A percentile compares a stretch with the other conserved stretches of the same genome.
Evolutionary conservation across 2,888 invertebrate genomes (phyloP).

Genomic region (Plagiodera versicolora): DNA sequence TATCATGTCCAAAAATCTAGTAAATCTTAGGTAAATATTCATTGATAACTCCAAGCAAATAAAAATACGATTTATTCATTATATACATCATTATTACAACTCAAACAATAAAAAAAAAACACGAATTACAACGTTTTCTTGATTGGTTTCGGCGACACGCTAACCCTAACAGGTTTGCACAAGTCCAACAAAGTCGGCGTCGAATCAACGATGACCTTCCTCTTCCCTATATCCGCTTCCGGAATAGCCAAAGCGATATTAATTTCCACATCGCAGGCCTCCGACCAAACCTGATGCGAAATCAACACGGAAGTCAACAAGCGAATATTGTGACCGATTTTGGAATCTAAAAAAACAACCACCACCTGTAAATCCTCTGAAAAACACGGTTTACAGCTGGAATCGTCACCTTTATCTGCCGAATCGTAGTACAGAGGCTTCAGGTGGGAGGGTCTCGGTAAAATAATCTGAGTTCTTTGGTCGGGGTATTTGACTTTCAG

Average conservation of each 20-base stretch:
- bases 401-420: conserved; percentile 48
- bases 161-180: conserved; percentile 83
- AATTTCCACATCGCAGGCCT: conserved; percentile 86
- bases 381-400: neutral
- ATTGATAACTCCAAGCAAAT: too few species aligned
- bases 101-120: neutral
- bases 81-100: neutral
- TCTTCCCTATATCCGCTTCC: conserved; percentile 57
- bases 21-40: too few species aligned
- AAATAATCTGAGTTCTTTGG: conserved; percentile 80
- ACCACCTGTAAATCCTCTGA: too few species aligned
- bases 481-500: conserved; percentile 91
- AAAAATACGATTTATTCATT: too few species aligned
- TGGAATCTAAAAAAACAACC: conserved; percentile 55
- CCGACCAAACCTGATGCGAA: conserved; percentile 92
- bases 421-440: conserved; percentile 65
- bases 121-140: conserved; percentile 60
- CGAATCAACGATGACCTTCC: conserved; percentile 52
- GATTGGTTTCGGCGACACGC: conserved; percentile 86
- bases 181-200: conserved; percentile 72
- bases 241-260: conserved; percentile 79
- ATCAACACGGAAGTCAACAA: conserved; percentile 84
- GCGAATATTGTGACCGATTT: conserved; percentile 64
- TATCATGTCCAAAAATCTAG: too few species aligned
- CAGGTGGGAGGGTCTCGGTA: conserved; percentile 78